A percentile compares a stretch with the other conserved stretches of the same genome.
Conservation (phyloP, 2,888 invertebrate species). For the Pseudanteris insignis region DNA sequence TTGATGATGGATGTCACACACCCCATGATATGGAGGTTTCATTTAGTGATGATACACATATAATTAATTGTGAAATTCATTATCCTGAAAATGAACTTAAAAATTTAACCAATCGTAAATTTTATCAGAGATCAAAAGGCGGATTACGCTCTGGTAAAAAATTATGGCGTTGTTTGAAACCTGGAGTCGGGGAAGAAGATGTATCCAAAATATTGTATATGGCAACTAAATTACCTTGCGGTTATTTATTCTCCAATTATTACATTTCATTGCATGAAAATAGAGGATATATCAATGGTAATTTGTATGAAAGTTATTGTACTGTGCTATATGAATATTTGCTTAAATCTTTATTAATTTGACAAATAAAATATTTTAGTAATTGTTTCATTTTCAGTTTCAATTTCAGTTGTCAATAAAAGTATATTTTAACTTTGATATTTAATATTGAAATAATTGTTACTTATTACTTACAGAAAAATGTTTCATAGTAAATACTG, state of each 20-base stretch:
- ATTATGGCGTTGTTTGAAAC: conserved; percentile 6
- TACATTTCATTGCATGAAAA: conserved; percentile 1
- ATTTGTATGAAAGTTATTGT: background rate
- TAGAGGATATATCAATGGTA: conserved; percentile 5
- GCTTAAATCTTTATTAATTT: too few relatives aligned
- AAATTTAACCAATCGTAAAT: background rate
- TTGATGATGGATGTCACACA: too few relatives aligned
- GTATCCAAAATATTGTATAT: background rate
- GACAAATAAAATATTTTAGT: too few relatives aligned
- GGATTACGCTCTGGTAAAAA: background rate
- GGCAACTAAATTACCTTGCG: conserved; percentile 1
- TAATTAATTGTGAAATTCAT: background rate
- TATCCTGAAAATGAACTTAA: background rate
- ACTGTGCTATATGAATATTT: too few relatives aligned
- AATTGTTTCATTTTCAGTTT: too few relatives aligned
- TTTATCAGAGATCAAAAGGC: background rate
- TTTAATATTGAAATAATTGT: too few relatives aligned
- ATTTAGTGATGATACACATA: background rate
- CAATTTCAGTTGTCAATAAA: too few relatives aligned
- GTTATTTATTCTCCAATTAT: conserved; percentile 6
- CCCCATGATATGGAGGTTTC: too few relatives aligned
- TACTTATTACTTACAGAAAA: too few relatives aligned
- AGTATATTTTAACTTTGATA: too few relatives aligned
- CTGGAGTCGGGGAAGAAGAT: conserved; percentile 1
- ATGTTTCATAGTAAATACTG: too few relatives aligned